Percentiles rank a stretch among this genome's conserved stretches.
Evolutionary conservation across 2,113 vertebrate genomes (phyloP).

Genomic region (Steatornis caripensis): DNA sequence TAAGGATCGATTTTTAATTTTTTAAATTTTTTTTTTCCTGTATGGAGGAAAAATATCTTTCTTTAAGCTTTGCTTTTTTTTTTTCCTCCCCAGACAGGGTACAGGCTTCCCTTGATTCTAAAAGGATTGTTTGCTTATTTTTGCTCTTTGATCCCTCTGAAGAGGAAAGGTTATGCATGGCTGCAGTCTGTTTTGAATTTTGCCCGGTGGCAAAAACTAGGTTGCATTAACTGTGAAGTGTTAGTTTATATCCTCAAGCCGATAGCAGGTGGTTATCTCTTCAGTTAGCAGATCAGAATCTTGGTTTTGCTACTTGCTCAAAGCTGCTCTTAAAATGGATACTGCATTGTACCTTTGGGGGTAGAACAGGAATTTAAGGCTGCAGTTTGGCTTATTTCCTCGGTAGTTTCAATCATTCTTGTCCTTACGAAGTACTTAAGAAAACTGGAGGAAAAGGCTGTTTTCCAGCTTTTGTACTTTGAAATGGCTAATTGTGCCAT

Average conservation of each 20-base stretch:
- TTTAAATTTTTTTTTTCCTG: neutral
- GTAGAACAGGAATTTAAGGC: neutral
- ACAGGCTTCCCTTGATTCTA: neutral
- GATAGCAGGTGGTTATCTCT: neutral
- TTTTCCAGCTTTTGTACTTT: neutral
- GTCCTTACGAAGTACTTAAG: neutral
- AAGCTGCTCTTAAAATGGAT: neutral
- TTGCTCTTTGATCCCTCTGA: neutral
- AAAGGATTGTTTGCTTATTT: neutral
- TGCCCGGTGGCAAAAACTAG: neutral
- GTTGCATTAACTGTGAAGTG: neutral
- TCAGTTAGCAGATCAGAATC: neutral
- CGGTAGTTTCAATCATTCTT: neutral
- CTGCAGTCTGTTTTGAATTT: conserved; percentile 21
- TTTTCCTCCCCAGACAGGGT: neutral
- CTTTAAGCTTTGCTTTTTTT: neutral
- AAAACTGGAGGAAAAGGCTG: neutral
- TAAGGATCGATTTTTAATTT: neutral
- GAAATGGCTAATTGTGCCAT: neutral
- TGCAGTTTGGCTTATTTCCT: neutral
- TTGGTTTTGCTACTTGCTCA: neutral
- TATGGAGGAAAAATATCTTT: neutral
- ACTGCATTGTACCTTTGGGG: neutral
- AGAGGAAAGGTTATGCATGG: neutral
- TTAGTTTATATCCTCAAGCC: neutral